phyloP scores from a whole-genome alignment of 2,113 vertebrate species.

The Xiphias gladius region DNA sequence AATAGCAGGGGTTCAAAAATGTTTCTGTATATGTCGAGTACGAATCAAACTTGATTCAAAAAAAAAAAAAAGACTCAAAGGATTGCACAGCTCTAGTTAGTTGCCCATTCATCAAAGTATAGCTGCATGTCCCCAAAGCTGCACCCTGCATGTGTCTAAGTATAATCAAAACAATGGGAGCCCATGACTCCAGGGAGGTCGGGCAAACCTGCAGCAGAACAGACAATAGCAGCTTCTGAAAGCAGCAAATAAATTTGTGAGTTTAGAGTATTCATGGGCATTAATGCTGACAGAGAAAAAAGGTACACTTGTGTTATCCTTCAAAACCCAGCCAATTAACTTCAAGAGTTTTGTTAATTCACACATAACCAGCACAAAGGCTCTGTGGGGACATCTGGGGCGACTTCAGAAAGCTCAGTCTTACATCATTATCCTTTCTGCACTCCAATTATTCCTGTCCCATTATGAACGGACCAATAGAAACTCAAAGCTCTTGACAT shows the following conservation, averaged over 20 bases:
- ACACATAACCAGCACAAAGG: constrained; percentile 42
- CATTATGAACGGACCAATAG: constrained; percentile 36
- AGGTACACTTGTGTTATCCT: constrained; percentile 5
- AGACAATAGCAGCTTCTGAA: constrained; percentile 21
- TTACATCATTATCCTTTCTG: constrained; percentile 57
- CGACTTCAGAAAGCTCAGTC: constrained; percentile 41
- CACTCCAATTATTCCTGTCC: constrained; percentile 52
- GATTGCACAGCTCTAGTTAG: neutral
- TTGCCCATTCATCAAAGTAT: neutral
- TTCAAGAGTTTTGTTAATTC: constrained; percentile 50
- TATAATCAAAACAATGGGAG: constrained; percentile 23
- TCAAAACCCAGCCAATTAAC: constrained; percentile 53
- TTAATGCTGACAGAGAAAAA: constrained; percentile 1
- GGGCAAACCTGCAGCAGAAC: neutral
- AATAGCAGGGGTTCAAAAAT: neutral
- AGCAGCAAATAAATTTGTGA: neutral
- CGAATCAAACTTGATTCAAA: neutral
- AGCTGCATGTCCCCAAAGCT: constrained; percentile 18
- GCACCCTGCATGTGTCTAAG: constrained; percentile 3
- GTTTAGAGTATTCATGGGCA: constrained; percentile 9
- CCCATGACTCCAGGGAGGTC: neutral
- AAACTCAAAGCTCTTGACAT: constrained; percentile 49
- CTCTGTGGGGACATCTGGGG: constrained; percentile 22
- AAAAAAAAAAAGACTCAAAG: neutral
- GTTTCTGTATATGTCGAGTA: neutral